Percentiles rank a stretch among this genome's conserved stretches.
Evolutionary conservation across 2,888 invertebrate genomes (phyloP).

Genomic region (Fabriciana adippe): DNA sequence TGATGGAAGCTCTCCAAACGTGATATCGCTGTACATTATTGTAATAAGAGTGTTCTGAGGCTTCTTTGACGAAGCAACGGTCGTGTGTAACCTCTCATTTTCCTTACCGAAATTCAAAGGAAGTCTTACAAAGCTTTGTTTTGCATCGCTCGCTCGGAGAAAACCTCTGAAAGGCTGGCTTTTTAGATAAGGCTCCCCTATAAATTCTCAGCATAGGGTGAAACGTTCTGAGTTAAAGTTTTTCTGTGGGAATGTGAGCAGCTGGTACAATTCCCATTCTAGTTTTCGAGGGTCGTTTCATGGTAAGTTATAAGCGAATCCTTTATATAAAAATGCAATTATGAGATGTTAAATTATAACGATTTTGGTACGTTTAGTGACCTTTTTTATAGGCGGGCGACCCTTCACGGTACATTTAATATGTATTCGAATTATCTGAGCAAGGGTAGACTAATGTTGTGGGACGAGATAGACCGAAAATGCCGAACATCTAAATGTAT

Average conservation of each 20-base stretch:
- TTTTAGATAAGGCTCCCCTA: conserved; percentile 80
- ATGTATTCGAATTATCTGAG: conserved; percentile 30
- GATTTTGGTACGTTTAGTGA: conserved; percentile 22
- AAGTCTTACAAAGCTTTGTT: conserved; percentile 80
- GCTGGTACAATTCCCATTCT: conserved; percentile 67
- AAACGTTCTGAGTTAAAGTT: conserved; percentile 68
- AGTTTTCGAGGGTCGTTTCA: conserved; percentile 62
- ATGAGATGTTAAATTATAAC: conserved; percentile 31
- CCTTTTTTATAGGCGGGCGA: conserved; percentile 29
- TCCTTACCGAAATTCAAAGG: conserved; percentile 81
- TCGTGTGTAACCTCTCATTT: conserved; percentile 76
- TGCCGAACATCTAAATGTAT: conserved; percentile 19
- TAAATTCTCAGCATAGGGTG: conserved; percentile 72
- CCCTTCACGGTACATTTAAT: conserved; percentile 31
- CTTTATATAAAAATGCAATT: conserved; percentile 29
- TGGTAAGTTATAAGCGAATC: conserved; percentile 38
- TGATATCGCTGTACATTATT: conserved; percentile 75
- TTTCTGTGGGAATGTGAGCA: conserved; percentile 71
- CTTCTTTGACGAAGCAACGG: conserved; percentile 68
- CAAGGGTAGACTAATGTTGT: conserved; percentile 25
- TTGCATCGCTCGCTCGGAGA: conserved; percentile 74
- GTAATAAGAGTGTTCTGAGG: conserved; percentile 73
- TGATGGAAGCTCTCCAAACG: conserved; percentile 61
- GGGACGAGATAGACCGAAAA: conserved; percentile 20
- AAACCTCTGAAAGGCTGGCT: conserved; percentile 77